Base-by-base conservation (phyloP, 2,888 invertebrate species). In the Argyresthia albistria region DNA sequence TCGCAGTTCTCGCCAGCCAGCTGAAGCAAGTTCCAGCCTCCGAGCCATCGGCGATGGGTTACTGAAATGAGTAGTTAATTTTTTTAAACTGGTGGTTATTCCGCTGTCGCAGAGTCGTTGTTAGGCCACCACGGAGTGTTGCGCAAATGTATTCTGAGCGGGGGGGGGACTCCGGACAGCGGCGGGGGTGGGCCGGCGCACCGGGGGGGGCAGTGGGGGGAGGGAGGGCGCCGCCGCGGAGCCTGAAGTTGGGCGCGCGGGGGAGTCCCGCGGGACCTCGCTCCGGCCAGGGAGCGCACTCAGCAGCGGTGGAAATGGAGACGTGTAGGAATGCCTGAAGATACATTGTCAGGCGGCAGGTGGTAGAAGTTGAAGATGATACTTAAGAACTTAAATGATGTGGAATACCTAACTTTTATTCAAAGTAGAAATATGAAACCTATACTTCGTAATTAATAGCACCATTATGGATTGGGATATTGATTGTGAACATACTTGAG, bases 161-260 rank as follows among this genome's bases (percentile, higher is more conserved):
- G 84, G 75, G 73, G 76, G 65, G 73, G 76, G 66, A 69, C 43
- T 37, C 42, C 50, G 53, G 52, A 25, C 25, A 25, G 25, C 25
- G 6, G 25, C 25, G 25, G 25, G 25, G 25, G 46, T 46, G 51
- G 47, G 37, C 9, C 67, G 66, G 63, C 69, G 81, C 65, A 72
- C 74, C 80, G 84, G 75, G 74, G 76, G 65, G 73, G 76, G 66
- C 69, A 14, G 46, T 14, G 45, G 53, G 52, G 61, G 52, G 60
- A 67, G 67, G 69, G 62, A 67, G 67, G 62, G 70, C 63, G 72
- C 69, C 71, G 74, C 78, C 79, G 76, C 76, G 73, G 82, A 76
- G 86, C 81, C 77, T 76, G 83, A 84, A 86, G 84, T 84, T 86
- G 83, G 86, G 86, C 86, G 83, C 84, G 81, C 84, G 83, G 83